Percentiles rank a stretch among this genome's conserved stretches.
Conservation (phyloP, 2,113 vertebrate species). For the Poeciliopsis occidentalis region DNA sequence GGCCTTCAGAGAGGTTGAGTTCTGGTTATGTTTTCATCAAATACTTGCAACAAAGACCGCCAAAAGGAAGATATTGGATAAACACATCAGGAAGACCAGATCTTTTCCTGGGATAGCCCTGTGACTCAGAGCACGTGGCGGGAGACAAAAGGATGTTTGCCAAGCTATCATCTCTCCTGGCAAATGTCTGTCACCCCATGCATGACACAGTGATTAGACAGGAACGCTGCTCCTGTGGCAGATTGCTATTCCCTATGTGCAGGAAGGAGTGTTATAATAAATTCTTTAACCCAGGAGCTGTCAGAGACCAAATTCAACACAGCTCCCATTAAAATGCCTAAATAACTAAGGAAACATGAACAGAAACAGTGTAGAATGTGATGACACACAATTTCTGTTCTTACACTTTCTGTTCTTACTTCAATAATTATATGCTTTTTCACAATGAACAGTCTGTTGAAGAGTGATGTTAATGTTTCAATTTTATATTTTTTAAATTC, state of each 20-base stretch:
- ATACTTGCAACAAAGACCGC: background rate
- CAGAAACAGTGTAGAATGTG: background rate
- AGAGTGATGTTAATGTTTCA: background rate
- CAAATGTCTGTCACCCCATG: no score
- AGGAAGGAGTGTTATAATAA: background rate
- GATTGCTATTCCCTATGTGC: background rate
- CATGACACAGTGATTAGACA: background rate
- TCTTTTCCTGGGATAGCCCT: background rate
- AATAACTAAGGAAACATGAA: background rate
- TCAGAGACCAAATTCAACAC: background rate
- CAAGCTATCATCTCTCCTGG: no score
- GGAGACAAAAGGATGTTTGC: background rate
- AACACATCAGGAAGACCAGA: background rate
- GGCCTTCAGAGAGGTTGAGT: no score
- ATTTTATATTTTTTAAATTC: background rate
- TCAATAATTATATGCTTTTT: background rate
- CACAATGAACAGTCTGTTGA: background rate
- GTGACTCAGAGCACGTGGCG: background rate
- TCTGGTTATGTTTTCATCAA: background rate
- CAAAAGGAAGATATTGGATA: background rate
- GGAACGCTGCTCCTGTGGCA: background rate
- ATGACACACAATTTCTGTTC: background rate
- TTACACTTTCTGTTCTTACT: background rate
- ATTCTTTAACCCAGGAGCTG: background rate
- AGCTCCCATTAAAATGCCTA: background rate